Conservation (phyloP, 2,797 vertebrate genomes). For the Mus caroli region DNA sequence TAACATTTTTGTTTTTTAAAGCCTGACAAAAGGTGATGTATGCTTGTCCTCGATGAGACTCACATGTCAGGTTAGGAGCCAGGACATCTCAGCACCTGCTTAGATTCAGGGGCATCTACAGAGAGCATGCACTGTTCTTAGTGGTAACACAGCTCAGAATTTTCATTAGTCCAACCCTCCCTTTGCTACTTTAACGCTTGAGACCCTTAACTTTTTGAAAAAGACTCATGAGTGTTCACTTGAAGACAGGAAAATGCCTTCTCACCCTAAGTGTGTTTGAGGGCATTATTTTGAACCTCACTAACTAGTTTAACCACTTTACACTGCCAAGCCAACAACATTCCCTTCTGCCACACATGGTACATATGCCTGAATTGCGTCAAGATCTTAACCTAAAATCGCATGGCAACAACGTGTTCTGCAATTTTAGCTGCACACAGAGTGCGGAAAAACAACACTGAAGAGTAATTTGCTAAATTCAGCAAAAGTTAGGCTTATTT, state of each 20-base stretch:
- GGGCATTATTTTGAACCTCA: constrained; percentile 73
- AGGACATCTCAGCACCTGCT: background rate
- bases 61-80: background rate
- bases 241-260: constrained; percentile 60
- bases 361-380: constrained; percentile 60
- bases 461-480: constrained; percentile 58
- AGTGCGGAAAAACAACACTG: constrained; percentile 26
- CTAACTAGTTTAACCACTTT: constrained; percentile 80
- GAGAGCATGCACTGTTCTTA: background rate
- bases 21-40: background rate
- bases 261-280: constrained; percentile 57
- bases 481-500: constrained; percentile 54
- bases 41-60: background rate
- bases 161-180: background rate
- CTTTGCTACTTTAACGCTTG: constrained; percentile 37
- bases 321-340: constrained; percentile 75
- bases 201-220: constrained; percentile 45
- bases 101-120: background rate
- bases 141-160: background rate
- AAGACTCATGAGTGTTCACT: constrained; percentile 61
- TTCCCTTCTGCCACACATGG: constrained; percentile 51
- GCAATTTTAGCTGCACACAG: constrained; percentile 13
- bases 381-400: constrained; percentile 67
- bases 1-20: background rate
- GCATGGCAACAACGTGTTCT: constrained; percentile 53